Conservation (phyloP, 1,140 invertebrate genomes). For the Samia ricini region DNA sequence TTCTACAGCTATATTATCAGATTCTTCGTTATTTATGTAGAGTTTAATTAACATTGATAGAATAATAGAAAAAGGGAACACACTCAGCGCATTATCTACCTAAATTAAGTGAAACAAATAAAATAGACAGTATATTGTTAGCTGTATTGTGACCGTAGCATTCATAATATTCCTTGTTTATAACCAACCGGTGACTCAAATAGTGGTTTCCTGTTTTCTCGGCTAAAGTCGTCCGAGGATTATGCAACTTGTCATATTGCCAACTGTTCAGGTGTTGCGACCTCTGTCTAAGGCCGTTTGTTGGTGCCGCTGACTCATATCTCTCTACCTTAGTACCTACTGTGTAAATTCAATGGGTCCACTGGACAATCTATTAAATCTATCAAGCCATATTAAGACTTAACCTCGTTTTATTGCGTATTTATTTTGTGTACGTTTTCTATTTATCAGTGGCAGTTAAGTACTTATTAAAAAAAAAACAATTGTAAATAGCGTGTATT, state of each 20-base stretch:
- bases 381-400: not conserved
- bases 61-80: too few species aligned
- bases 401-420: not conserved
- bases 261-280: constrained; percentile 61
- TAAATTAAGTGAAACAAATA: too few species aligned
- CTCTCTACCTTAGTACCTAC: not conserved
- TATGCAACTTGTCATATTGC: constrained; percentile 64
- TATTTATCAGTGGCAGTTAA: too few species aligned
- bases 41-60: too few species aligned
- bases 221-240: constrained; percentile 34
- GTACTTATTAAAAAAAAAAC: too few species aligned
- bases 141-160: not conserved
- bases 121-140: too few species aligned
- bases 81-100: too few species aligned
- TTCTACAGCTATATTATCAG: too few species aligned
- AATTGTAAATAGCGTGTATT: too few species aligned
- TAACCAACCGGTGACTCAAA: constrained; percentile 35
- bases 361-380: not conserved
- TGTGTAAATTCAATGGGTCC: not conserved
- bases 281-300: constrained; percentile 37
- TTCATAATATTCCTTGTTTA: not conserved
- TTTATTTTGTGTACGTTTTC: not conserved
- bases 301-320: constrained; percentile 43
- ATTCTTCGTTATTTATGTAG: too few species aligned
- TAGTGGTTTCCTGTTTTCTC: constrained; percentile 63